Evolutionary conservation across 2,888 invertebrate genomes (phyloP).

Genomic region (Eucera pruinosa): DNA sequence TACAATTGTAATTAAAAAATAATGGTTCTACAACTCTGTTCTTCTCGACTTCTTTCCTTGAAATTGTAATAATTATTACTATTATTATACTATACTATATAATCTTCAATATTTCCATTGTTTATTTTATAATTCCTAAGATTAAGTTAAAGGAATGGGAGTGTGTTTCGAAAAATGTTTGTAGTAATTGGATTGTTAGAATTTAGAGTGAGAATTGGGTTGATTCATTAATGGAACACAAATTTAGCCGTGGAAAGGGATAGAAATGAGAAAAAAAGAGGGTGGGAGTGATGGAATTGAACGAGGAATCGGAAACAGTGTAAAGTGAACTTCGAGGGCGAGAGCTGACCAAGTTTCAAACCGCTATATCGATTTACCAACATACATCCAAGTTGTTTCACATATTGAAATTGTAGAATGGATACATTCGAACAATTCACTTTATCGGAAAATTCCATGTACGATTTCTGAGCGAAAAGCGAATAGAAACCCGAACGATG

Average conservation of each 20-base stretch:
- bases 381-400: constrained; percentile 7
- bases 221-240: not conserved
- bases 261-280: not conserved
- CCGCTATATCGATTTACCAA: constrained; percentile 26
- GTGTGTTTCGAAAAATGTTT: too few species aligned
- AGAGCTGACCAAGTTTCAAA: constrained; percentile 9
- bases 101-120: too few species aligned
- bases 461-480: not conserved
- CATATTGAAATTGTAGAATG: constrained; percentile 10
- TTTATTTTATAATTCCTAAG: too few species aligned
- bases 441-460: constrained; percentile 2
- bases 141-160: too few species aligned
- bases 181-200: too few species aligned
- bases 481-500: not conserved
- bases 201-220: too few species aligned
- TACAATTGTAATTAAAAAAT: too few species aligned
- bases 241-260: not conserved
- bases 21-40: too few species aligned
- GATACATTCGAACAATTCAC: constrained; percentile 14
- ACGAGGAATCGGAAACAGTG: constrained; percentile 8
- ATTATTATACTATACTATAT: too few species aligned
- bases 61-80: too few species aligned
- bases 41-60: too few species aligned
- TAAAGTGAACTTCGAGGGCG: not conserved
- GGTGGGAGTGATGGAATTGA: not conserved